Conservation (phyloP, 2,113 vertebrate species). For the Ptilorrhoa leucosticta region DNA sequence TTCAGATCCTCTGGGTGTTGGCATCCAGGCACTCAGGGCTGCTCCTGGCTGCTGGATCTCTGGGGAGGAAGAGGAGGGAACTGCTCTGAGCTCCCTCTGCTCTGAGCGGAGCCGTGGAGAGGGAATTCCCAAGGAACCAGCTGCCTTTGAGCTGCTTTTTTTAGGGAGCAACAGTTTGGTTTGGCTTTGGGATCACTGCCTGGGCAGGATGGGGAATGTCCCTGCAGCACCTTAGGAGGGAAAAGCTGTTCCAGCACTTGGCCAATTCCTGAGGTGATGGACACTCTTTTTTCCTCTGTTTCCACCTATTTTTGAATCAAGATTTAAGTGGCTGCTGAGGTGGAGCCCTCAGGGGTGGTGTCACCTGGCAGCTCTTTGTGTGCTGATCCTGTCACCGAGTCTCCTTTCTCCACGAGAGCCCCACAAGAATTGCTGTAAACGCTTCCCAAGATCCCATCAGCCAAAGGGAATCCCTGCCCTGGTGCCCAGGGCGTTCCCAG, state of each 20-base stretch:
- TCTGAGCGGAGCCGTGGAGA: neutral
- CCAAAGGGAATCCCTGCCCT: neutral
- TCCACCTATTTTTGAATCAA: neutral
- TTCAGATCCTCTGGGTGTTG: neutral
- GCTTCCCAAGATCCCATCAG: neutral
- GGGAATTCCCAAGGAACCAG: neutral
- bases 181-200: neutral
- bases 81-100: neutral
- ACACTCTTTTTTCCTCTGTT: neutral
- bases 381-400: neutral
- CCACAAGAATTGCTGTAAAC: neutral
- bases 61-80: neutral
- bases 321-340: neutral
- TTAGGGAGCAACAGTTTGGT: neutral
- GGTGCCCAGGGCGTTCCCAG: neutral
- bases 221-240: neutral
- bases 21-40: neutral
- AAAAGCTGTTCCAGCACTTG: neutral
- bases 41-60: neutral
- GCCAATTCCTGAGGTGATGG: neutral
- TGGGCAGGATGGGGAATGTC: neutral
- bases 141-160: neutral
- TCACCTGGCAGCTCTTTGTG: neutral
- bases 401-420: neutral
- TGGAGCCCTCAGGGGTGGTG: neutral